Percentiles rank a stretch among this genome's conserved stretches.
Evolutionary conservation across 2,797 vertebrate genomes (phyloP).

Genomic region (Steatocranus sp.): DNA sequence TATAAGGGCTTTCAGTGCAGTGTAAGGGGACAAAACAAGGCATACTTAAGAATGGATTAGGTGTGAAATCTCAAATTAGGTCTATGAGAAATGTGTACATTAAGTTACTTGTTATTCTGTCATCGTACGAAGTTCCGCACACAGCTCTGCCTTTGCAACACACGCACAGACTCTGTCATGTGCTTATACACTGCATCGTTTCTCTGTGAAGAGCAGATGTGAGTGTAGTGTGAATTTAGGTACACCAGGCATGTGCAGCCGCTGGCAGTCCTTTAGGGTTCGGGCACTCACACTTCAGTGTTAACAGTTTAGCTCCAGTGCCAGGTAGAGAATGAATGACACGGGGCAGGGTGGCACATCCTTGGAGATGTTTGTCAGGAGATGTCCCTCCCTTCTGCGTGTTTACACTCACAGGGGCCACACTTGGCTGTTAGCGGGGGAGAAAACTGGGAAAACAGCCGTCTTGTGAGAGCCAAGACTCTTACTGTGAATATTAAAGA

Average conservation of each 20-base stretch:
- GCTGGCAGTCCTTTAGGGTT: slow-evolving; percentile 45
- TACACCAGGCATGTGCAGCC: slow-evolving; percentile 41
- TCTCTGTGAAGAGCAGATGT: slow-evolving; percentile 40
- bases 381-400: slow-evolving; percentile 67
- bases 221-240: slow-evolving; percentile 19
- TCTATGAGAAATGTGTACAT: not conserved
- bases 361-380: slow-evolving; percentile 75
- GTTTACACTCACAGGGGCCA: slow-evolving; percentile 77
- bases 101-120: not conserved
- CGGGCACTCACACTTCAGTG: slow-evolving; percentile 52
- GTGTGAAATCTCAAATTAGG: not conserved
- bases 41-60: not conserved
- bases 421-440: slow-evolving; percentile 72
- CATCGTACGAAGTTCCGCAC: not conserved
- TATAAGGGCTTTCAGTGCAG: not conserved
- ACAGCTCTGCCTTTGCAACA: slow-evolving; percentile 1
- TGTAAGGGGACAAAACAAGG: not conserved
- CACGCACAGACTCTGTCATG: not conserved
- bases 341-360: slow-evolving; percentile 70
- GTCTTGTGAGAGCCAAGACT: slow-evolving; percentile 74
- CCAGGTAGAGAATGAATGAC: slow-evolving; percentile 65
- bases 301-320: slow-evolving; percentile 70
- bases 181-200: not conserved
- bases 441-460: slow-evolving; percentile 66
- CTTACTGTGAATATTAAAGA: slow-evolving; percentile 84